Percentiles rank a stretch among this genome's conserved stretches.
These are phyloP conservation scores for Spheniscus mendiculus DNA, from an alignment of 2,113 vertebrate genomes.

Conservation along the genomic window DNA sequence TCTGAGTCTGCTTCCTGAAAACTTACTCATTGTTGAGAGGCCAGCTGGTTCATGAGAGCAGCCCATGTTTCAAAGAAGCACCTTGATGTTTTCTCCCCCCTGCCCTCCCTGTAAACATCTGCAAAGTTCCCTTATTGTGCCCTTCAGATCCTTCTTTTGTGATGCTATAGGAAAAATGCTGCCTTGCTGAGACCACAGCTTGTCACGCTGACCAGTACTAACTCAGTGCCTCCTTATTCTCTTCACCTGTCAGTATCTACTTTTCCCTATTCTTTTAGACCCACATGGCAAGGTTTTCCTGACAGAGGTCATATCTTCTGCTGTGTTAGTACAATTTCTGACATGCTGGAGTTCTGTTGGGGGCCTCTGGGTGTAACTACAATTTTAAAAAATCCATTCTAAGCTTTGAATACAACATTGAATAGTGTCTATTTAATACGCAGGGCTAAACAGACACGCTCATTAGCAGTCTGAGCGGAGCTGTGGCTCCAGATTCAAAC, in stretches of 20 bases:
- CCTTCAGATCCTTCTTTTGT: background rate
- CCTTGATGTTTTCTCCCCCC: background rate
- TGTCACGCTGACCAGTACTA: background rate
- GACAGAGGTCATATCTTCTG: background rate
- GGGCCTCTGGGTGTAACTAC: background rate
- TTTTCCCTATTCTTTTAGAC: background rate
- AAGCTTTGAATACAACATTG: background rate
- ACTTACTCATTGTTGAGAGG: background rate
- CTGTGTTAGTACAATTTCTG: background rate
- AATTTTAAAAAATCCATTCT: background rate
- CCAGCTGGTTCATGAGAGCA: background rate
- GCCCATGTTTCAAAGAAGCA: background rate
- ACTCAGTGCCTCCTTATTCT: background rate
- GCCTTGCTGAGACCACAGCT: background rate
- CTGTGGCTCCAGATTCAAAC: background rate
- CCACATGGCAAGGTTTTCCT: background rate
- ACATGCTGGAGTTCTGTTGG: background rate
- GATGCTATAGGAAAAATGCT: background rate
- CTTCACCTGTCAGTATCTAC: background rate
- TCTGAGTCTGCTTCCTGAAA: background rate
- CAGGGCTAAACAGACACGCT: background rate
- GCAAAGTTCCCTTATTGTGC: background rate
- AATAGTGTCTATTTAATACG: background rate
- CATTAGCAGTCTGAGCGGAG: background rate
- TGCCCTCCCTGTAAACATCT: background rate